Percentiles rank a stretch among this genome's conserved stretches.
Evolutionary conservation across 2,113 vertebrate genomes (phyloP).

Genomic region (Pampusana beccarii): DNA sequence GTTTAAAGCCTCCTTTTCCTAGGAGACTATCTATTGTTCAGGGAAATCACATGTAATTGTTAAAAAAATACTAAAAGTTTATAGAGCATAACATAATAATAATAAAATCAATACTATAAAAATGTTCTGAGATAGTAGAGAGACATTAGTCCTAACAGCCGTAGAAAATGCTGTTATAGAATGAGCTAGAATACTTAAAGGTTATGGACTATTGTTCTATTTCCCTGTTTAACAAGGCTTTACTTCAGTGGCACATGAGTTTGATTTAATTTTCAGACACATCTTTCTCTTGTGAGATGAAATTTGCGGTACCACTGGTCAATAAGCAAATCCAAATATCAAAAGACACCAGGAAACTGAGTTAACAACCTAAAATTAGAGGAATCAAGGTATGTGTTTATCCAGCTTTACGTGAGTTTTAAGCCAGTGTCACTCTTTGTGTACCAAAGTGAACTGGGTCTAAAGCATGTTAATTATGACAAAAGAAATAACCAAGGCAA

Average conservation of each 20-base stretch:
- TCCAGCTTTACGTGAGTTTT: not conserved
- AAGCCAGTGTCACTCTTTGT: not conserved
- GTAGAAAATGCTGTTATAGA: not conserved
- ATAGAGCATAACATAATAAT: conserved; percentile 55
- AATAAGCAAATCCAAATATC: not conserved
- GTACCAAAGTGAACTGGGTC: not conserved
- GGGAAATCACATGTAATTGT: conserved; percentile 21
- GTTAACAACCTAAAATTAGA: not conserved
- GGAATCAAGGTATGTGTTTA: not conserved
- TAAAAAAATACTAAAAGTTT: conserved; percentile 38
- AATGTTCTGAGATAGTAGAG: not conserved
- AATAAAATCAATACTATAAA: conserved; percentile 60
- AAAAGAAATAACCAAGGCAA: not conserved
- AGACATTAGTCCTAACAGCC: conserved; percentile 34
- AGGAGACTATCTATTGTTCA: not conserved
- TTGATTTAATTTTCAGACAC: conserved; percentile 32
- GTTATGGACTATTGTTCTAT: conserved; percentile 32
- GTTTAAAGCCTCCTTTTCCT: not conserved
- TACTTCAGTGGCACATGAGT: not conserved
- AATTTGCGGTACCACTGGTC: not conserved
- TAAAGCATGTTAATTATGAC: not conserved
- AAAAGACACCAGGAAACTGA: not conserved
- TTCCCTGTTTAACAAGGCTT: conserved; percentile 43
- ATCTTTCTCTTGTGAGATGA: not conserved
- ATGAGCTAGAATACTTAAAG: conserved; percentile 33